Evolutionary conservation across 2,113 vertebrate genomes (phyloP), one percentile per base, ranked within the genome.

Genomic region (Cheirogaleus medius): DNA sequence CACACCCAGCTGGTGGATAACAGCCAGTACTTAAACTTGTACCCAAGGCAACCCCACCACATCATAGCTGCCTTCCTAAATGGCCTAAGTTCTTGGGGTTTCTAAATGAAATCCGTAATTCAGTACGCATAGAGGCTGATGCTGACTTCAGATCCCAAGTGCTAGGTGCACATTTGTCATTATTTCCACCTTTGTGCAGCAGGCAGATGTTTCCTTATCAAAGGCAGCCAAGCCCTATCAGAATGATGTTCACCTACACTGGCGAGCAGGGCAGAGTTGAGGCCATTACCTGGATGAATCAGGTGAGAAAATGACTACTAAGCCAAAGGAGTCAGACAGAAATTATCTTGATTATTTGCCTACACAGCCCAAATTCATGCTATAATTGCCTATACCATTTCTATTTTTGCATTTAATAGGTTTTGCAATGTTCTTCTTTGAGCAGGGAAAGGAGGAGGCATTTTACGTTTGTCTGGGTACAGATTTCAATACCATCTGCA

Each of bases 401-500:
- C 89, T 87, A 8, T 60, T 87, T 96, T 86, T 91, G 82, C 73
- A 71, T 92, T 73, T 93, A 93, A 52, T 91, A 63, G 85, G 68
- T 85, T 96, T 94, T 93, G n/a, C 68, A 54, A 8, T 86, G 21
- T 58, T 95, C 91, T 91, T 91, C n/a, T 88, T 42, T 95, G 78
- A 73, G n/a, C n/a, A 83, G 91, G 71, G 60, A 73, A 91, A 84
- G 64, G 56, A 90, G 42, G 47, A 71, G 18, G 27, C 78, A 86
- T 91, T 93, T 93, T 91, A 78, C 34, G 47, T 94, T 73, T 27
- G 21, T 73, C 76, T 34, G 86, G 66, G 44, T 82, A 23, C 78
- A 83, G 96, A 87, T 91, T 91, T 97, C 80, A 95, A 83, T 94
- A 47, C 76, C 92, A 88, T 97, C 78, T 92, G 94, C n/a, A 23